A percentile compares a stretch with the other conserved stretches of the same genome.
Conservation (phyloP, 2,113 vertebrate species). For the Pseudorectes ferrugineus region DNA sequence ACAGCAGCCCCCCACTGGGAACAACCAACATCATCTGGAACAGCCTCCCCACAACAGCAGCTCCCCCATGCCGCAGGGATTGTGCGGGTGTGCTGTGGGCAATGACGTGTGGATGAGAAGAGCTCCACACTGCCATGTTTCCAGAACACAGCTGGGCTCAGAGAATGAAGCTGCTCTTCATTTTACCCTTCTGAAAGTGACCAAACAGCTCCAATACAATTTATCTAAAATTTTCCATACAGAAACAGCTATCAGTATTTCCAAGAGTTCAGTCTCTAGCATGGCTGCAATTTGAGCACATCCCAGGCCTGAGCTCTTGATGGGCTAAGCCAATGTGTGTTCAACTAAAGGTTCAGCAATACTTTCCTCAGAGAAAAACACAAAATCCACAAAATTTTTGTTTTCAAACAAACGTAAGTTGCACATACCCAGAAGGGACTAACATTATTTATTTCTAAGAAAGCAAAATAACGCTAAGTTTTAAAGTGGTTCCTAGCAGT, state of each 20-base stretch:
- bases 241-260: neutral
- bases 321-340: rapidly evolving
- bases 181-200: neutral
- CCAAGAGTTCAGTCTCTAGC: neutral
- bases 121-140: rapidly evolving
- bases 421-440: neutral
- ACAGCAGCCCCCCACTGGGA: neutral
- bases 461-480: neutral
- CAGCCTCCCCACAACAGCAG: neutral
- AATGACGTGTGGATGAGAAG: neutral
- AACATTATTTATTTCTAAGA: neutral
- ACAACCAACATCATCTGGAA: neutral
- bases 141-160: neutral
- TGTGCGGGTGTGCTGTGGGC: neutral
- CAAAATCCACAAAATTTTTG: neutral
- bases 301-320: neutral
- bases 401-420: neutral
- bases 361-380: neutral
- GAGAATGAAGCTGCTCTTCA: neutral
- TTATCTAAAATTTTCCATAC: neutral
- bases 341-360: neutral
- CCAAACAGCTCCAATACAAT: neutral
- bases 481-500: neutral
- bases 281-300: rapidly evolving
- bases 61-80: rapidly evolving